Percentiles rank a stretch among this genome's conserved stretches.
These are phyloP conservation scores for Tenebrosternarchus preto DNA, from an alignment of 2,113 vertebrate genomes.

Conservation along the genomic window DNA sequence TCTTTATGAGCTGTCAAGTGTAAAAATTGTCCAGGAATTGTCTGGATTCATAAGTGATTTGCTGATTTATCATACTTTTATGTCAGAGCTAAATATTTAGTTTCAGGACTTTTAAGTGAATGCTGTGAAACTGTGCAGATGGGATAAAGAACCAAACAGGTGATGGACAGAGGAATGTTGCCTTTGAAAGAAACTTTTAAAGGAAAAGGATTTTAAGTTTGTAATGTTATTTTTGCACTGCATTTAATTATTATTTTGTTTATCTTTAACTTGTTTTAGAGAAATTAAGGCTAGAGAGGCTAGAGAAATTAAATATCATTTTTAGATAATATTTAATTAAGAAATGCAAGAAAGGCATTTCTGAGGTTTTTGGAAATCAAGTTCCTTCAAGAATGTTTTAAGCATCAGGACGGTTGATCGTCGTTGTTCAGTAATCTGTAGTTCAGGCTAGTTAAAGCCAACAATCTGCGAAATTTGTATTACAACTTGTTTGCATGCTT, in stretches of 20 bases:
- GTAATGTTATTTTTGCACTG: neutral
- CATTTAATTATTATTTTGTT: neutral
- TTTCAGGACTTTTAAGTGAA: conserved; percentile 37
- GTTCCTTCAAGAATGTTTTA: conserved; percentile 52
- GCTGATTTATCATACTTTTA: conserved; percentile 32
- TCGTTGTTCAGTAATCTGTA: neutral
- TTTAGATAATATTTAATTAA: no score
- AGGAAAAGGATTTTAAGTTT: neutral
- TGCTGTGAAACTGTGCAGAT: conserved; percentile 44
- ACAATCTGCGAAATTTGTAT: no score
- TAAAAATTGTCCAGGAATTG: conserved; percentile 47
- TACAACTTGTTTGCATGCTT: no score
- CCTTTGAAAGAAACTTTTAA: conserved; percentile 23
- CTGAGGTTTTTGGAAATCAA: neutral
- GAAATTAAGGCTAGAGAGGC: no score
- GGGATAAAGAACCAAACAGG: conserved; percentile 25
- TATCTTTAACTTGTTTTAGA: no score
- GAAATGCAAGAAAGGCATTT: no score
- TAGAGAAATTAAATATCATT: no score
- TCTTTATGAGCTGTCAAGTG: conserved; percentile 39
- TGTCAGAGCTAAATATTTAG: conserved; percentile 55
- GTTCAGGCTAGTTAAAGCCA: no score
- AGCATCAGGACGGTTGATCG: neutral
- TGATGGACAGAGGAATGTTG: neutral
- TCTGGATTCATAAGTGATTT: conserved; percentile 44